Evolutionary conservation across 1,140 invertebrate genomes (phyloP).

Genomic region (Lordiphosa collinella): DNA sequence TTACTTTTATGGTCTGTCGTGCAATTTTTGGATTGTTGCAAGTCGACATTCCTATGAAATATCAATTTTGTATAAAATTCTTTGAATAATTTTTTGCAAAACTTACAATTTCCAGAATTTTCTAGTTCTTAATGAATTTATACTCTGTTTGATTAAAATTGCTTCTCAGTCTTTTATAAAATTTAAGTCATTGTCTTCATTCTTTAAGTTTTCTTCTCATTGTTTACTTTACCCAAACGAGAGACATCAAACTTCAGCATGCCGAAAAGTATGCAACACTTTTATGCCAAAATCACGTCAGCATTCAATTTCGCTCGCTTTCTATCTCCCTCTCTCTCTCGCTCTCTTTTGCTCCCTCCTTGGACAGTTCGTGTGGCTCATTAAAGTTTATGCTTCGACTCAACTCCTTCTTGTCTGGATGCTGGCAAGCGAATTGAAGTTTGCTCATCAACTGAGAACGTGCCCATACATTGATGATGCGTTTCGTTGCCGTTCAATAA

Average conservation of each 20-base stretch:
- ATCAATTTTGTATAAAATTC: no score
- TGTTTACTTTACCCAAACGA: not conserved
- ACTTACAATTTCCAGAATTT: no score
- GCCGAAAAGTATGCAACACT: conserved; percentile 12
- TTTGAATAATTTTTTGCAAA: no score
- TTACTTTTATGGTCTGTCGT: no score
- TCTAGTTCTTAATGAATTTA: no score
- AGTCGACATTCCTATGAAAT: no score
- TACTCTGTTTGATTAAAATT: no score
- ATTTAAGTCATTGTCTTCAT: conserved; percentile 20
- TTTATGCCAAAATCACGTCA: conserved; percentile 62
- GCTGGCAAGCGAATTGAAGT: conserved; percentile 54
- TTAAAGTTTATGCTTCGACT: conserved; percentile 66
- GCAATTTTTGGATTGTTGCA: no score
- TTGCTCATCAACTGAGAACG: conserved; percentile 68
- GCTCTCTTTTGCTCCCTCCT: not conserved
- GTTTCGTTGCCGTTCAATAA: conserved; percentile 48
- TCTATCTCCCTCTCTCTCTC: not conserved
- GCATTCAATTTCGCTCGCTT: conserved; percentile 60
- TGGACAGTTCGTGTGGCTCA: conserved; percentile 68
- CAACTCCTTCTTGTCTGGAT: conserved; percentile 19
- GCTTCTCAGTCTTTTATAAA: conserved; percentile 3
- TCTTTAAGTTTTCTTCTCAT: conserved; percentile 20
- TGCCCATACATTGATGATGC: conserved; percentile 74
- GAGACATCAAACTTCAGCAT: not conserved